These are phyloP conservation scores for Anguilla rostrata DNA, from an alignment of 2,113 vertebrate genomes.

Conservation along the genomic window DNA sequence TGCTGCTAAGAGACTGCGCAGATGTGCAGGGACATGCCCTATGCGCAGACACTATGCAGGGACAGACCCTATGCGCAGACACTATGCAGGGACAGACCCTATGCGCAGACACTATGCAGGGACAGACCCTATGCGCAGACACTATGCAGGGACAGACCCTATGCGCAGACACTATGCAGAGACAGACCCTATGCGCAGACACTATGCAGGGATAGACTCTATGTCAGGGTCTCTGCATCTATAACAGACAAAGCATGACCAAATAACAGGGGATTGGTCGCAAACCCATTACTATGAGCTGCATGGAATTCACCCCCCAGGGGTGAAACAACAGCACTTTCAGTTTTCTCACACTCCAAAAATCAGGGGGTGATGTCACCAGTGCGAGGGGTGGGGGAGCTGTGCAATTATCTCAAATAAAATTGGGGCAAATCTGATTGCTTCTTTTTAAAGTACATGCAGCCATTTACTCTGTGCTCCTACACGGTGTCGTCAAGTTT, in stretches of 20 bases:
- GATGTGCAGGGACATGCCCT: neutral
- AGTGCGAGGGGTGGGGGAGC: neutral
- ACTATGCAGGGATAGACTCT: constrained; percentile 23
- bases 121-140: constrained; percentile 30
- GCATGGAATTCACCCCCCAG: constrained; percentile 26
- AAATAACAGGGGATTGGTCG: constrained; percentile 30
- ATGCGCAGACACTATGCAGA: neutral
- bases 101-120: neutral
- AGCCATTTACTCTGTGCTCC: neutral
- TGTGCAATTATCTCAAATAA: neutral
- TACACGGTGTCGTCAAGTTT: neutral
- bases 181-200: constrained; percentile 30
- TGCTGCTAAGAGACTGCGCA: neutral
- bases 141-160: constrained; percentile 23
- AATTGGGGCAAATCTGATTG: neutral
- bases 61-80: constrained; percentile 17
- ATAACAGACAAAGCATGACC: constrained; percentile 37
- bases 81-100: constrained; percentile 23
- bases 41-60: neutral
- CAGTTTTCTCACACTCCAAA: neutral
- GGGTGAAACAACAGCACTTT: constrained; percentile 4
- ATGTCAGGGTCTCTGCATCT: constrained; percentile 30
- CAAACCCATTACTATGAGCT: constrained; percentile 31
- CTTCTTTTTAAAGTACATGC: no score
- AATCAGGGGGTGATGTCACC: neutral